Evolutionary conservation across 2,797 vertebrate genomes (phyloP).

Genomic region (Sandelia bainsii): DNA sequence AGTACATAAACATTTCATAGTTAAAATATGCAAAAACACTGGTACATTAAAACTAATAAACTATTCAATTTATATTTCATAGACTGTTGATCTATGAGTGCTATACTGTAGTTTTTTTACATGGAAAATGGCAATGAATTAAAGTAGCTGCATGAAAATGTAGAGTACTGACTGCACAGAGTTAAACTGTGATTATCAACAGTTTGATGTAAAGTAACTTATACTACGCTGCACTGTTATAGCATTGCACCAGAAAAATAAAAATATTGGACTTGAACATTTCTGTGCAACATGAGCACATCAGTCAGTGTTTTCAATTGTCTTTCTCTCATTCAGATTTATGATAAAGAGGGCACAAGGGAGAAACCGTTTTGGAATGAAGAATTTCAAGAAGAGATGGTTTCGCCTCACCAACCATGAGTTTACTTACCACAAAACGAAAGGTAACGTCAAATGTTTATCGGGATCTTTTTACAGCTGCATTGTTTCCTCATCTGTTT

Average conservation of each 20-base stretch:
- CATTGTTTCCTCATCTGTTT: constrained; percentile 17
- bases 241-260: background rate
- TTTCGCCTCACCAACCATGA: constrained; percentile 98
- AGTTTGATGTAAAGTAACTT: constrained; percentile 11
- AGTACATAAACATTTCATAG: too few relatives aligned
- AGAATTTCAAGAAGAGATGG: constrained; percentile 99
- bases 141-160: constrained; percentile 29
- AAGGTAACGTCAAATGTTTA: constrained; percentile 86
- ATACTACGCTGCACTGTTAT: background rate
- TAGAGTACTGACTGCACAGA: constrained; percentile 10
- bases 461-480: constrained; percentile 22
- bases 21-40: too few relatives aligned
- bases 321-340: constrained; percentile 83
- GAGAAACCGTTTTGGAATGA: constrained; percentile 96
- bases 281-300: constrained; percentile 8
- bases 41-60: too few relatives aligned
- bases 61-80: too few relatives aligned
- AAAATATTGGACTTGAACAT: background rate
- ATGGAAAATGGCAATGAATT: constrained; percentile 29
- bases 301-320: background rate
- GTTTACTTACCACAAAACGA: constrained; percentile 97
- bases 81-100: too few relatives aligned
- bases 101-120: too few relatives aligned
- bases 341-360: constrained; percentile 99
- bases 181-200: background rate